phyloP scores from a whole-genome alignment of 2,888 invertebrate genomes.

The Papilio gigon region DNA sequence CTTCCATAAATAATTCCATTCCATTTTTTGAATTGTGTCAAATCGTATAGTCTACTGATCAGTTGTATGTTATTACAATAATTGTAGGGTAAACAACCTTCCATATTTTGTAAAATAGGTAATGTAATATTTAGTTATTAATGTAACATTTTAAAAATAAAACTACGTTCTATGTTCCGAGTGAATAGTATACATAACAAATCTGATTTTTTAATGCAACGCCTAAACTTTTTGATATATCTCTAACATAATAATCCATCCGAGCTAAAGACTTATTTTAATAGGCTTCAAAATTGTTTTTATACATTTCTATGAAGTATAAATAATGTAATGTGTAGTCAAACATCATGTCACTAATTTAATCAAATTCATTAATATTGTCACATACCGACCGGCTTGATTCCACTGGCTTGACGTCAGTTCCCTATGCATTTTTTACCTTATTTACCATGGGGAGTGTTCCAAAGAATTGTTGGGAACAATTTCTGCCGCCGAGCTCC shows the following conservation, averaged over 20 bases:
- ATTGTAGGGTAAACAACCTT: slow-evolving; percentile 1
- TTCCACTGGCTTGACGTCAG: too few species aligned
- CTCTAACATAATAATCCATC: slow-evolving; percentile 10
- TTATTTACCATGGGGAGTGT: too few species aligned
- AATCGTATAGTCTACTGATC: not conserved
- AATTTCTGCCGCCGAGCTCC: too few species aligned
- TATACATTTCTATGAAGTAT: slow-evolving; percentile 13
- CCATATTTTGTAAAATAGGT: slow-evolving; percentile 12
- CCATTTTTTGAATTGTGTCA: slow-evolving; percentile 13
- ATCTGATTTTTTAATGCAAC: slow-evolving; percentile 3
- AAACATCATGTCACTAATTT: not conserved
- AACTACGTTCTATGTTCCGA: not conserved
- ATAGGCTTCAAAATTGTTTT: slow-evolving; percentile 13
- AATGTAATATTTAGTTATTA: not conserved
- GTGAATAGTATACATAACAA: not conserved
- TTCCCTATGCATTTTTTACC: too few species aligned
- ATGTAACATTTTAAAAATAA: not conserved
- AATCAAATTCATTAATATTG: not conserved
- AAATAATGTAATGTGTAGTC: not conserved
- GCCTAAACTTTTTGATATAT: slow-evolving; percentile 32
- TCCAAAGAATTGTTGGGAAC: too few species aligned
- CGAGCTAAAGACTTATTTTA: slow-evolving; percentile 12
- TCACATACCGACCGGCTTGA: too few species aligned
- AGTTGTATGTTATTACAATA: slow-evolving; percentile 2
- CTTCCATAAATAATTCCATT: slow-evolving; percentile 18